These are phyloP conservation scores for Cebus imitator DNA, from an alignment of 2,113 vertebrate species.

Conservation along the genomic window DNA sequence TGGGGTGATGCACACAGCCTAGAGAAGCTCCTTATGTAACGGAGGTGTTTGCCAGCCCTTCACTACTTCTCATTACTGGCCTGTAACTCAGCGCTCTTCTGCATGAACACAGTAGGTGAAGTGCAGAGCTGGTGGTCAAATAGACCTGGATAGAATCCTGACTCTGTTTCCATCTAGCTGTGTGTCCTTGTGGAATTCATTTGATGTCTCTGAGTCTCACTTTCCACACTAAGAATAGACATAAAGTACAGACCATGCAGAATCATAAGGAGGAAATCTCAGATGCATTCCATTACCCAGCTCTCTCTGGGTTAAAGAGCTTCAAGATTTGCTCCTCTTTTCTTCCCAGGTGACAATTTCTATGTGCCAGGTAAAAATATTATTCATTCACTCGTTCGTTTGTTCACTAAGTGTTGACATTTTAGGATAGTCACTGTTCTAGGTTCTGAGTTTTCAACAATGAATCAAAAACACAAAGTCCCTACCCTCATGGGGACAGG, in stretches of 20 bases:
- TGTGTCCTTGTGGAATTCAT: not conserved
- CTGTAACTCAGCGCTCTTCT: no score
- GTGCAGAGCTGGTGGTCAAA: not conserved
- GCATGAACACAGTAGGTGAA: rapidly evolving
- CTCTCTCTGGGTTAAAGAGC: not conserved
- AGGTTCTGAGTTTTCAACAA: not conserved
- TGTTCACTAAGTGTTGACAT: not conserved
- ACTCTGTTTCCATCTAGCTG: not conserved
- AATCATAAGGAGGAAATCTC: not conserved
- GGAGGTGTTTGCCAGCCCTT: rapidly evolving
- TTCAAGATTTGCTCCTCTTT: not conserved
- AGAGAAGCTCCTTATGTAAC: not conserved
- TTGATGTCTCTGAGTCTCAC: not conserved
- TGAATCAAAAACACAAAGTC: not conserved
- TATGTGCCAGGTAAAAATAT: not conserved
- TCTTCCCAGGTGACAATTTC: not conserved
- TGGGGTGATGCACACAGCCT: rapidly evolving
- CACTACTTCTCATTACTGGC: no score
- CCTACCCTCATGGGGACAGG: not conserved
- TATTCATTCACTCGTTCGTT: not conserved
- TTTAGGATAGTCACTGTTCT: not conserved
- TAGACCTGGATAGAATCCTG: not conserved
- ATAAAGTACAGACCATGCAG: not conserved
- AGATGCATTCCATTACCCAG: not conserved
- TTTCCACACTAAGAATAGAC: not conserved